Base-by-base conservation (phyloP, 1,140 invertebrate species). In the Drosophila sturtevanti region DNA sequence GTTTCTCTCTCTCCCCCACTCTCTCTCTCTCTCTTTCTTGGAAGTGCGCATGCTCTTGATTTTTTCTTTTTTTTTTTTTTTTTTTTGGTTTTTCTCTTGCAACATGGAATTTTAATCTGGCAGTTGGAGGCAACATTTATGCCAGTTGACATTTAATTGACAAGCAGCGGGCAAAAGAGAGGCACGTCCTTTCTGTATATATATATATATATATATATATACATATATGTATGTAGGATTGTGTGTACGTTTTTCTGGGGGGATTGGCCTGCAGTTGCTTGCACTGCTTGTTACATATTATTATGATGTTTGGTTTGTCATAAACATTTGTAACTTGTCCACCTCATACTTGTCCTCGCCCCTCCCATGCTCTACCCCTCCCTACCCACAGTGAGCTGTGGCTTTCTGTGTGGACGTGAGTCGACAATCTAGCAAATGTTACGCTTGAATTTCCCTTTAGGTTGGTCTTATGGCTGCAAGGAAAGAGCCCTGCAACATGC, bases 121-220 rank as follows among this genome's bases (percentile, higher is more conserved):
- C 78, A 81, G 66, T 31, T n/a, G 14, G 41, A 63, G 31, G 62
- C 63, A 79, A 86, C 79, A 77, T 87, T 87, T 82, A 72, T 89
- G 84, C 80, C 72, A 89, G 79, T 89, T 89, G 84, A 89, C 84
- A 89, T 89, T 84, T 89, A 84, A 89, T 89, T 89, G 84, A 89
- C 84, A 89, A 80, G 77, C 64, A 44, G 58, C 58, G 37, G 63
- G 38, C 38, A 61, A 69, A 21, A 58, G 60, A 68, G 61, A 35
- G 64, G 65, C 34, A 70, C 59, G 69, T 68, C 75, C 56, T 60
- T 64, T 38, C 14, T 67, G 27, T 22, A 34, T 31, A 31, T 31
- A 31, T 31, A 31, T 31, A 31, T 31, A 31, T 31, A 4, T 24
- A 24, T 24, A 24, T 24, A 24, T 4, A 4, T 24, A 24, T 24